Conservation (phyloP, 2,113 vertebrate species). For the Morone chrysops region DNA sequence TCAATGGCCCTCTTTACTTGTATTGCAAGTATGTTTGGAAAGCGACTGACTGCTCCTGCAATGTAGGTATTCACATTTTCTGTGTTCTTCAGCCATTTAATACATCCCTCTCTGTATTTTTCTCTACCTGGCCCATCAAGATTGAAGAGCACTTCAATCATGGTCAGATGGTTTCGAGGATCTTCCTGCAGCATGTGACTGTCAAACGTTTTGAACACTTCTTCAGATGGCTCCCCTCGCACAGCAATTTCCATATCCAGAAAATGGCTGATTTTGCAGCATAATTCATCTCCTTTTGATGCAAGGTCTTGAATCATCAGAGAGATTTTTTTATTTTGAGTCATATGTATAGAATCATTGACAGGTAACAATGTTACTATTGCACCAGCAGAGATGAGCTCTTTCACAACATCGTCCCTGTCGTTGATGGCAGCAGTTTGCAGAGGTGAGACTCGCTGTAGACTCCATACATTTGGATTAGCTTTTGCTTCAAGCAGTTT, state of each 20-base stretch:
- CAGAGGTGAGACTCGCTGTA: background rate
- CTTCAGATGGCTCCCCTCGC: fast-evolving
- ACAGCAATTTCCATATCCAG: background rate
- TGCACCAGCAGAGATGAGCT: constrained; percentile 65
- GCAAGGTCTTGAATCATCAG: constrained; percentile 33
- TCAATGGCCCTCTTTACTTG: fast-evolving
- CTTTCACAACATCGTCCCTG: constrained; percentile 51
- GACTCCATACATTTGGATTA: constrained; percentile 11
- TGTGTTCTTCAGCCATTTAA: constrained; percentile 66
- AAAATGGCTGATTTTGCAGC: background rate
- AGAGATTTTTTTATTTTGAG: too few relatives aligned
- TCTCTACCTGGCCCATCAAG: fast-evolving
- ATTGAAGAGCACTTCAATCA: constrained; percentile 55
- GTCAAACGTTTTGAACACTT: constrained; percentile 26
- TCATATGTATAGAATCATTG: too few relatives aligned
- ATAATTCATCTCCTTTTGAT: background rate
- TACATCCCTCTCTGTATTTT: constrained; percentile 42
- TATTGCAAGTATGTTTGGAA: constrained; percentile 22
- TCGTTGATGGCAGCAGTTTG: constrained; percentile 43
- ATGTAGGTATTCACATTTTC: constrained; percentile 46
- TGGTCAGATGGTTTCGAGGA: constrained; percentile 12
- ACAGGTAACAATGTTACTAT: too few relatives aligned
- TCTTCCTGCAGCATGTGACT: constrained; percentile 60
- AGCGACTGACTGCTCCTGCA: constrained; percentile 20
- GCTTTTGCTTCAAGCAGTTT: constrained; percentile 61